Percentiles rank a stretch among this genome's conserved stretches.
Evolutionary conservation across 2,113 vertebrate species (phyloP).

Genomic region (zebrafish (Danio rerio)): GRCz12tu NC_133198.1:24142501-24143000

Average conservation of each 20-base stretch:
- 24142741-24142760: background rate
- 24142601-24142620: constrained; percentile 26
- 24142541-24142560: background rate
- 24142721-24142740: constrained; percentile 1
- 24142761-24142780: constrained; percentile 1
- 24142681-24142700: constrained; percentile 1
- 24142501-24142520: background rate
- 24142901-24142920: background rate
- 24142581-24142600: constrained; percentile 11
- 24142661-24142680: constrained; percentile 1
- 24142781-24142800: background rate
- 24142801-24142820: background rate
- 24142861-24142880: background rate
- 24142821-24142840: constrained; percentile 17
- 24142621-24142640: constrained; percentile 28
- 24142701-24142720: background rate
- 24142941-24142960: background rate
- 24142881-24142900: background rate
- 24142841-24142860: constrained; percentile 29
- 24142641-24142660: background rate
- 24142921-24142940: background rate
- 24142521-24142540: background rate
- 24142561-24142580: background rate
- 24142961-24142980: too few species aligned
- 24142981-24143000: too few species aligned